These are phyloP conservation scores for Ophthalmolycus amberensis DNA, from an alignment of 2,113 vertebrate genomes.

Conservation along the genomic window DNA sequence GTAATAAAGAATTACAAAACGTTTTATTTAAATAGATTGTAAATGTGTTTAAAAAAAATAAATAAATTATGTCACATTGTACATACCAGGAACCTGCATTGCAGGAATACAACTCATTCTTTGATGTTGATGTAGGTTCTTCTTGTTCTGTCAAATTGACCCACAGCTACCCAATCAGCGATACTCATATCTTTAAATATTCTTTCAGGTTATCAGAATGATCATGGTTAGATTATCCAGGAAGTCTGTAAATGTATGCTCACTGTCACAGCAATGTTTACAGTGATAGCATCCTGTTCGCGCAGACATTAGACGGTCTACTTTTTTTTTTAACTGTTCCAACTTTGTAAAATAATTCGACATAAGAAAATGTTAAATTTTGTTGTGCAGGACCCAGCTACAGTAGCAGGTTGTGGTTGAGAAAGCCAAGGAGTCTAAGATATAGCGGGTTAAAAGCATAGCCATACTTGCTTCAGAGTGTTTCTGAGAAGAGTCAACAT, in stretches of 20 bases:
- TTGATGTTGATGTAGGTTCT: constrained; percentile 67
- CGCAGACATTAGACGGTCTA: constrained; percentile 72
- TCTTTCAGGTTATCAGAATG: constrained; percentile 48
- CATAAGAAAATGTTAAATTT: constrained; percentile 78
- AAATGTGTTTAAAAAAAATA: constrained; percentile 75
- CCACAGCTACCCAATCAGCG: constrained; percentile 57
- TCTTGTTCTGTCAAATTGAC: constrained; percentile 63
- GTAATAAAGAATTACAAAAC: constrained; percentile 76
- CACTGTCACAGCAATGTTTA: constrained; percentile 67
- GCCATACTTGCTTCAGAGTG: constrained; percentile 94
- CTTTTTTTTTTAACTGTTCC: constrained; percentile 56
- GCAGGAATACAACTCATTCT: constrained; percentile 71
- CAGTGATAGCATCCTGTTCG: constrained; percentile 82
- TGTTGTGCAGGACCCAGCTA: constrained; percentile 90
- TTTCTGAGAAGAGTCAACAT: constrained; percentile 90
- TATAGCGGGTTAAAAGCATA: constrained; percentile 90
- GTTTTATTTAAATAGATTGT: constrained; percentile 83
- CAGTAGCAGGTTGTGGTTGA: constrained; percentile 85
- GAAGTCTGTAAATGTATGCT: constrained; percentile 68
- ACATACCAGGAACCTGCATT: constrained; percentile 80
- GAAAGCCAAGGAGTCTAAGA: constrained; percentile 82
- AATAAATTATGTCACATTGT: constrained; percentile 82
- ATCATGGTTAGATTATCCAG: constrained; percentile 60
- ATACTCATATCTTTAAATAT: constrained; percentile 49
- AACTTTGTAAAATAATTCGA: constrained; percentile 70